Evolutionary conservation across 2,888 invertebrate species (phyloP).

Genomic region (Blomia tropicalis): DNA sequence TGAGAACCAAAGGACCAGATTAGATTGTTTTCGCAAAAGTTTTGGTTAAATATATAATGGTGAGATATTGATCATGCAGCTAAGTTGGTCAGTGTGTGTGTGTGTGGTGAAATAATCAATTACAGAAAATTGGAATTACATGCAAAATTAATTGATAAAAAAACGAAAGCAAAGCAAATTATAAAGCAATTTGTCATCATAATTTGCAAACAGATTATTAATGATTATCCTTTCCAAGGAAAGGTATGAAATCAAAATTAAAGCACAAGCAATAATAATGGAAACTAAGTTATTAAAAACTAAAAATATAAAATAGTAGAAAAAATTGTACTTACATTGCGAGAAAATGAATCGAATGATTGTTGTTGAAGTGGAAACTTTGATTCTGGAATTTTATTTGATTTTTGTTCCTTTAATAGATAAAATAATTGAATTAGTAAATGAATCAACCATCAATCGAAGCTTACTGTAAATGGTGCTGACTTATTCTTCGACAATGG

Average conservation of each 20-base stretch:
- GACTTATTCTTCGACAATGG: not conserved
- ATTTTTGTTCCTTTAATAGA: not conserved
- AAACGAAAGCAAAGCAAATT: not conserved
- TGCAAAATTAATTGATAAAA: not conserved
- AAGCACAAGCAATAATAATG: not conserved
- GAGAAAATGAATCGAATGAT: conserved; percentile 1
- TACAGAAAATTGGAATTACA: not conserved
- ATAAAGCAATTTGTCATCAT: not conserved
- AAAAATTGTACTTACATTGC: conserved; percentile 6
- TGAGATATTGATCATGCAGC: not conserved
- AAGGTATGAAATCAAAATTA: not conserved
- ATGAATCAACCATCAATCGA: not conserved
- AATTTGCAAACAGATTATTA: too few species aligned
- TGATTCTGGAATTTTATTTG: not conserved
- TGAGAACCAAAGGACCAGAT: not conserved
- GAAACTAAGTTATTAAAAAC: not conserved
- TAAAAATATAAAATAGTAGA: not conserved
- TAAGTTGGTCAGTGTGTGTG: conserved; percentile 1
- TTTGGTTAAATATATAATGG: not conserved
- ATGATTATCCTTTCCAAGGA: too few species aligned
- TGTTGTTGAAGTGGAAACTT: conserved; percentile 2
- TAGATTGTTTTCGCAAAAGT: too few species aligned
- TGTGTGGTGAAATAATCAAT: not conserved
- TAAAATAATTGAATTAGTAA: not conserved
- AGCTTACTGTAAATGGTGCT: not conserved